Evolutionary conservation across 2,113 vertebrate genomes (phyloP), one percentile per base, ranked within the genome.

Genomic region (Otocyon megalotis): DNA sequence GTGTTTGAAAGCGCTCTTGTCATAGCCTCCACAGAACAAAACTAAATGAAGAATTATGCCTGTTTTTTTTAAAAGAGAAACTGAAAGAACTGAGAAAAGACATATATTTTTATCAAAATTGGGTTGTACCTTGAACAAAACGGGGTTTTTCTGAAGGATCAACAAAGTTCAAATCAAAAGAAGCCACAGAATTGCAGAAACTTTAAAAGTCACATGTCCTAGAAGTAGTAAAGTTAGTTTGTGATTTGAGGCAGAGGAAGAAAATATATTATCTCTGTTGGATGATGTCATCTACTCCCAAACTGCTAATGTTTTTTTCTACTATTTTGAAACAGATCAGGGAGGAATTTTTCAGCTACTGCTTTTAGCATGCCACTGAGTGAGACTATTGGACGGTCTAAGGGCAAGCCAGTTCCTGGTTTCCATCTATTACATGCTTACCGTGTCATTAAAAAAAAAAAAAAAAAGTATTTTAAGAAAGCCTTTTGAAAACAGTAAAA

Each of bases 401-500:
- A 76, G 63, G 65, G 53, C 32, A 80, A 80, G n/a, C n/a, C 10
- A 9, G 43, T 53, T 77, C 56, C 79, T 89, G 63, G 50, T 95
- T 84, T 74, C 83, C 50, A 81, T 67, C 84, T 54, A 85, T 88
- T 79, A 50, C 20, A 32, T 82, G 67, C 92, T 56, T 93, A 71
- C 16, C 20, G 20, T 50, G 37, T 60, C 74, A 81, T 93, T 4
- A 10, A 63, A 83, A 71, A 48, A 69, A 83, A 43, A 43, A 67
- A 37, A 88, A 93, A 11, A 30, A 72, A 7, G 19, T 74, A 63
- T 84, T 65, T 96, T 93, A 69, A 93, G 83, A 93, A 60, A 12
- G 13, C 24, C 30, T 91, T 93, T 85, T 81, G 90, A 72, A 97
- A 88, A 62, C 30, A 63, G 88, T 81, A 60, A 88, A 77, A 94